These are phyloP conservation scores for Aphelocoma californica DNA, from an alignment of 2,797 vertebrate genomes.

Conservation along the genomic window DNA sequence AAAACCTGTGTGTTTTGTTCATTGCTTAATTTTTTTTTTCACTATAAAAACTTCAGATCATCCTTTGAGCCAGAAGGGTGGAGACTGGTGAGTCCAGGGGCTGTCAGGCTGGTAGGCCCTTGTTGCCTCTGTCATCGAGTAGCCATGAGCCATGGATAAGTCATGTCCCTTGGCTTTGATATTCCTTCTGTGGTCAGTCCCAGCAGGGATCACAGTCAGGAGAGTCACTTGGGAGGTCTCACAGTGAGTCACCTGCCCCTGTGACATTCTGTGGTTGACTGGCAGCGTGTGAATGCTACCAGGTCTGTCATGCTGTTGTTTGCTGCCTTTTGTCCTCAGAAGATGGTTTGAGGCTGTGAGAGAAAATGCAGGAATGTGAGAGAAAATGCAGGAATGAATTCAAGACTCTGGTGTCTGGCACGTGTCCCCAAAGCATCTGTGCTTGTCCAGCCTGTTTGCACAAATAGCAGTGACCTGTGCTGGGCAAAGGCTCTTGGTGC, in stretches of 20 bases:
- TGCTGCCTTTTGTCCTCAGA: background rate
- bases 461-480: background rate
- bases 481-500: background rate
- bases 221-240: background rate
- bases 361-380: background rate
- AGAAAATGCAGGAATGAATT: background rate
- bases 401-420: background rate
- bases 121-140: background rate
- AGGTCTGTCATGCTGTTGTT: background rate
- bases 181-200: background rate
- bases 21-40: background rate
- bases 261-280: background rate
- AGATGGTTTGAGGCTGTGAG: background rate
- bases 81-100: background rate
- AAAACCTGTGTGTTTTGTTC: background rate
- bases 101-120: background rate
- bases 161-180: background rate
- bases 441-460: background rate
- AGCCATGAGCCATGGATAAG: background rate
- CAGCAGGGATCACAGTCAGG: background rate
- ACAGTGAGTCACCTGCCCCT: background rate
- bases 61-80: background rate
- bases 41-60: background rate
- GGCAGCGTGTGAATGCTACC: background rate
- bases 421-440: rapidly evolving